Evolutionary conservation across 2,797 vertebrate species (phyloP).

Genomic region (Centroberyx gerrardi): DNA sequence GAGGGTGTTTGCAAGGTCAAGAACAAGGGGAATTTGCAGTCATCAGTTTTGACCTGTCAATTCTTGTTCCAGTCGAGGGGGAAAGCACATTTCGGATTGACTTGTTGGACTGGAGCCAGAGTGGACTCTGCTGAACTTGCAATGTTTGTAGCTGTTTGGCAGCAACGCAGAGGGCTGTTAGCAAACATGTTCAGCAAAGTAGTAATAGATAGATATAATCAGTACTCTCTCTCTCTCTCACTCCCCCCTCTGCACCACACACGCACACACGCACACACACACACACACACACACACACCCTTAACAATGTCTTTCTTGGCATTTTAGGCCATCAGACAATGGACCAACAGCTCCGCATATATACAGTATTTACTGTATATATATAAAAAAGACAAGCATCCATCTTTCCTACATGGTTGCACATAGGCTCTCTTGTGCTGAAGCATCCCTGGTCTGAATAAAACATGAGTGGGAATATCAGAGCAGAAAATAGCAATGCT

Average conservation of each 20-base stretch:
- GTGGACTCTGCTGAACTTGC: constrained; percentile 49
- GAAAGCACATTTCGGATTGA: constrained; percentile 51
- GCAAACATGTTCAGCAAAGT: constrained; percentile 56
- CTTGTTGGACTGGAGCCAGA: constrained; percentile 33
- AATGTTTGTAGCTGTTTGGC: constrained; percentile 56
- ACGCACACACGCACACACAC: neutral
- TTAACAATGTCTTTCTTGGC: constrained; percentile 3
- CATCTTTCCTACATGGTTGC: constrained; percentile 55
- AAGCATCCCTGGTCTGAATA: constrained; percentile 75
- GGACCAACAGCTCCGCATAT: constrained; percentile 25
- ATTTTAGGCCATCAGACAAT: constrained; percentile 34
- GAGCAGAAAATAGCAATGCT: constrained; percentile 69
- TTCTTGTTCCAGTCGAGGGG: constrained; percentile 25
- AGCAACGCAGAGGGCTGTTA: constrained; percentile 52
- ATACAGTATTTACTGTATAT: neutral
- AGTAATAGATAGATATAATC: constrained; percentile 49
- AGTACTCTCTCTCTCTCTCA: constrained; percentile 30
- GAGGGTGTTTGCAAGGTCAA: constrained; percentile 55
- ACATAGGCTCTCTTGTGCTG: constrained; percentile 56
- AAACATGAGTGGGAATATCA: constrained; percentile 77
- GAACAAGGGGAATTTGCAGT: constrained; percentile 33
- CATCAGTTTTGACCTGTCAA: constrained; percentile 13
- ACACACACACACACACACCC: constrained; percentile 11
- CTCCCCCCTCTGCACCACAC: neutral
- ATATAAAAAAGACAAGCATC: constrained; percentile 35